These are phyloP conservation scores for Fissipunctia ypsillon DNA, from an alignment of 2,888 invertebrate species.

Conservation along the genomic window DNA sequence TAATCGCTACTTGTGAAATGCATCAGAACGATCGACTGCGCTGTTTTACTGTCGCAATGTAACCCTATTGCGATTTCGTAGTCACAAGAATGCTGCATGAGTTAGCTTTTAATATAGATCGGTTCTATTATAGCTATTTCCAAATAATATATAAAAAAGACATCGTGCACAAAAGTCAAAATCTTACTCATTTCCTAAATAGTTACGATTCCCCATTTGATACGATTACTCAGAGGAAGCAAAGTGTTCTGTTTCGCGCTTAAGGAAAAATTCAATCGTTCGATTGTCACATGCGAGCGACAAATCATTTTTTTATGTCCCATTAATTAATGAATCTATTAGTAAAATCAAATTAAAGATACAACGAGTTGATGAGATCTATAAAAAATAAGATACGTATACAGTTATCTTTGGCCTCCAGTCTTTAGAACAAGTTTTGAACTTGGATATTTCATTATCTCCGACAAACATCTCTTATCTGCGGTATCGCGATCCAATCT, in stretches of 20 bases:
- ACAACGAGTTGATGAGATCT: conserved; percentile 30
- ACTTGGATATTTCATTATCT: conserved; percentile 53
- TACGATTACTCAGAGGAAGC: not conserved
- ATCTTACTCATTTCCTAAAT: not conserved
- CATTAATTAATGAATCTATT: conserved; percentile 41
- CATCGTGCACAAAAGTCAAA: not conserved
- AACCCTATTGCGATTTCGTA: conserved; percentile 12
- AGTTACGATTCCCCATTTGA: not conserved
- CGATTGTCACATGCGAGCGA: conserved; percentile 25
- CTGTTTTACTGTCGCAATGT: conserved; percentile 16
- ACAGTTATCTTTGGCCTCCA: conserved; percentile 51
- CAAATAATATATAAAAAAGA: too few relatives aligned
- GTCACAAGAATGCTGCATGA: not conserved
- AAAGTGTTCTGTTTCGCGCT: not conserved
- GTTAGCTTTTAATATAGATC: not conserved
- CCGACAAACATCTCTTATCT: conserved; percentile 63
- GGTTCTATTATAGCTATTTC: too few relatives aligned
- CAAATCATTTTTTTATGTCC: conserved; percentile 49
- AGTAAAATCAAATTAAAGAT: conserved; percentile 48
- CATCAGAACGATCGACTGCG: conserved; percentile 16
- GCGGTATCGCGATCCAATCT: conserved; percentile 43
- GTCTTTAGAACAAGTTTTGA: conserved; percentile 52
- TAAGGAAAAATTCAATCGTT: not conserved
- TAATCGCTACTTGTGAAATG: conserved; percentile 36
- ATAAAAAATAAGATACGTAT: conserved; percentile 53